Evolutionary conservation across 2,888 invertebrate species (phyloP).

Genomic region (Heliothis peltigera): DNA sequence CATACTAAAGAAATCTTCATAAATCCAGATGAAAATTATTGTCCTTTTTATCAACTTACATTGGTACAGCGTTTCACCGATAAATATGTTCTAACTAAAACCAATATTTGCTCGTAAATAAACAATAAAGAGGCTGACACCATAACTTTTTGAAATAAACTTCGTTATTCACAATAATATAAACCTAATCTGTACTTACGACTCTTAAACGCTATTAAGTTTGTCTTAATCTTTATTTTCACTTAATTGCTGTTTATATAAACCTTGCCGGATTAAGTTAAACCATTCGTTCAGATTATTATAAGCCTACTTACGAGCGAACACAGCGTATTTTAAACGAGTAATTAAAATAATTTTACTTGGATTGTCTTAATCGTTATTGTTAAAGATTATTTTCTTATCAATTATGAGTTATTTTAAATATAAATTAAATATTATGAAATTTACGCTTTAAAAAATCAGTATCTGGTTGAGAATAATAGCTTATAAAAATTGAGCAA

Average conservation of each 20-base stretch:
- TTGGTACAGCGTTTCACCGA: no score
- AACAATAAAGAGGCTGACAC: no score
- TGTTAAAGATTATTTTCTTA: constrained; percentile 6
- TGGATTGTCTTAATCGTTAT: constrained; percentile 1
- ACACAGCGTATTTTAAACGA: constrained; percentile 37
- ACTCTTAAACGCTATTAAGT: constrained; percentile 41
- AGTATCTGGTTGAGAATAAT: no score
- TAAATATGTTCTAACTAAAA: no score
- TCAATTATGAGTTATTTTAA: background rate
- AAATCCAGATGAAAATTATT: no score
- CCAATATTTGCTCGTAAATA: no score
- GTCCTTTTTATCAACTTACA: no score
- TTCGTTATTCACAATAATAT: constrained; percentile 9
- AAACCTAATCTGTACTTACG: constrained; percentile 23
- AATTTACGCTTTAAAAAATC: no score
- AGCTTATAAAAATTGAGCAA: no score
- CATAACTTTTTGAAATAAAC: constrained; percentile 1
- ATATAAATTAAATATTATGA: no score
- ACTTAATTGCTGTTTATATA: constrained; percentile 54
- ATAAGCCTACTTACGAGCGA: constrained; percentile 24
- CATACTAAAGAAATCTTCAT: no score
- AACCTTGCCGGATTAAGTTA: constrained; percentile 39
- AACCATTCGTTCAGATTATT: constrained; percentile 46
- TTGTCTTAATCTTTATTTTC: constrained; percentile 48
- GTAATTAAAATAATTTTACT: constrained; percentile 10